Conservation (phyloP, 2,797 vertebrate genomes). For the Naso thynnoides region DNA sequence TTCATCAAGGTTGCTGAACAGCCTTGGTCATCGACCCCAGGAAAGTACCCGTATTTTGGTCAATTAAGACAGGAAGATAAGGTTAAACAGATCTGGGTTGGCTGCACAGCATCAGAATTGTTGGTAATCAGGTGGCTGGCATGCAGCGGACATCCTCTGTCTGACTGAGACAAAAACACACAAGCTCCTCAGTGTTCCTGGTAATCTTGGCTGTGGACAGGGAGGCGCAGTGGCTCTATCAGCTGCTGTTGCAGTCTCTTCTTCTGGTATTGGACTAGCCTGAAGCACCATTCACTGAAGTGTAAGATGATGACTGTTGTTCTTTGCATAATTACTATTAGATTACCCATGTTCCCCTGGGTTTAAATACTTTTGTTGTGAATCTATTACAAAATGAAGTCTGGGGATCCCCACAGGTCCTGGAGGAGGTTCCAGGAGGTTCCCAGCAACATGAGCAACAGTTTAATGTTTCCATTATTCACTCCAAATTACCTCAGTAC, state of each 20-base stretch:
- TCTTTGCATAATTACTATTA: constrained; percentile 54
- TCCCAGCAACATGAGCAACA: constrained; percentile 14
- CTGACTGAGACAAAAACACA: constrained; percentile 63
- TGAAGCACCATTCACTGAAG: constrained; percentile 31
- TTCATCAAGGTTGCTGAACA: constrained; percentile 11
- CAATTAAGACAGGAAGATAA: constrained; percentile 56
- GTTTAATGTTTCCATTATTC: constrained; percentile 35
- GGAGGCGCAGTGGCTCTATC: constrained; percentile 34
- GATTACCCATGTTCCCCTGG: constrained; percentile 37
- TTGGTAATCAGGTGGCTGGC: constrained; percentile 69
- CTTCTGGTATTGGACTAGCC: constrained; percentile 35
- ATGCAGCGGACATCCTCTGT: constrained; percentile 68
- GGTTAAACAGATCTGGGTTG: constrained; percentile 73
- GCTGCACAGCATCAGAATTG: constrained; percentile 53
- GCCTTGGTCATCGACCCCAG: constrained; percentile 10
- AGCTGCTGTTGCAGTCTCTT: constrained; percentile 35
- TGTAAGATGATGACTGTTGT: constrained; percentile 51
- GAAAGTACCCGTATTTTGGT: constrained; percentile 53
- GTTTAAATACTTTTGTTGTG: constrained; percentile 28
- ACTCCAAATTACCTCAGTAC: constrained; percentile 5
- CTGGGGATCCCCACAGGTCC: constrained; percentile 15
- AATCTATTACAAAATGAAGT: constrained; percentile 25
- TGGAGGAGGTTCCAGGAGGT: constrained; percentile 19
- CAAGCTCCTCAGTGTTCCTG: constrained; percentile 60
- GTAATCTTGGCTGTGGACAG: constrained; percentile 63